These are phyloP conservation scores for Bursaphelenchus mucronatus DNA, from an alignment of 1,140 invertebrate species.

Conservation along the genomic window DNA sequence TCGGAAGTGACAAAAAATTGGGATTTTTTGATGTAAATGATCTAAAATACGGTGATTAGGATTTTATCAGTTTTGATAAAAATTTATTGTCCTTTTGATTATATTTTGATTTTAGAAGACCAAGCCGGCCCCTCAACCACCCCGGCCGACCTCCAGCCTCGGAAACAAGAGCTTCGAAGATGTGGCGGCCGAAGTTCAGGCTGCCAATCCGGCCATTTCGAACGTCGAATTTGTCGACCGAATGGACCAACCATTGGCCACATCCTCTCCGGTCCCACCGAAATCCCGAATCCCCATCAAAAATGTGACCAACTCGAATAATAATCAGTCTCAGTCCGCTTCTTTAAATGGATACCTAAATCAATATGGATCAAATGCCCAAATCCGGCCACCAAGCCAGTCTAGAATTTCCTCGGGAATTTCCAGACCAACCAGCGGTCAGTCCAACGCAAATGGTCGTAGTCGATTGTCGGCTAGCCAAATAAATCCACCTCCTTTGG, in stretches of 20 bases:
- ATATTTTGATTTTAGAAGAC: not conserved
- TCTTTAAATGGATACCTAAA: not conserved
- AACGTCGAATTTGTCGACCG: conserved; percentile 14
- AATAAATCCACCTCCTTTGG: not conserved
- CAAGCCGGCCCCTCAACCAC: not conserved
- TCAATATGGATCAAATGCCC: not conserved
- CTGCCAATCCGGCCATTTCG: conserved; percentile 3
- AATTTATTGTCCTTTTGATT: not conserved
- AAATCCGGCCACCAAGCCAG: no score
- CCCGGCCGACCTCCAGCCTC: not conserved
- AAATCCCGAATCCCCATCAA: not conserved
- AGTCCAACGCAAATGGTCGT: no score
- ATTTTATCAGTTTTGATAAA: not conserved
- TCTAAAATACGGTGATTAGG: no score
- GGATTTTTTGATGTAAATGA: no score
- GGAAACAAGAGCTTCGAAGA: not conserved
- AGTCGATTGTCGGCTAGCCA: not conserved
- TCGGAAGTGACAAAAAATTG: no score
- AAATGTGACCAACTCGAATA: not conserved
- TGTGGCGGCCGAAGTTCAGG: conserved; percentile 5
- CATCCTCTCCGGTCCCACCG: conserved; percentile 18
- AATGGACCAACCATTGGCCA: conserved; percentile 11
- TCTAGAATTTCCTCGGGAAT: no score
- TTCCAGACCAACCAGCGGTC: no score
- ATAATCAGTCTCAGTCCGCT: not conserved